Evolutionary conservation across 2,797 vertebrate species (phyloP).

Genomic region (Falco rusticolus): DNA sequence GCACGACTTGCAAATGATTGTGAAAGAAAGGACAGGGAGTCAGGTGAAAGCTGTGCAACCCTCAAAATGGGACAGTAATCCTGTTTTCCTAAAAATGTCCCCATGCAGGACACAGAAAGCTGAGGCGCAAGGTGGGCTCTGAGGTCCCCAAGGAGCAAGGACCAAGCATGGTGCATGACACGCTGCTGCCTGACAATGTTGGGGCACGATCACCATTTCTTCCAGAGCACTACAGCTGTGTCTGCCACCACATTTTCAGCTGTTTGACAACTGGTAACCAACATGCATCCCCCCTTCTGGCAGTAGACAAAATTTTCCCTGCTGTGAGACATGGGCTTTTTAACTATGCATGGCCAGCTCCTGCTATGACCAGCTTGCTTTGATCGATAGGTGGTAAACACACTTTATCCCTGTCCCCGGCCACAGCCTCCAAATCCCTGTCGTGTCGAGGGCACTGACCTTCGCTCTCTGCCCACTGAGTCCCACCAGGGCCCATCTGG

Average conservation of each 20-base stretch:
- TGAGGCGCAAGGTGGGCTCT: neutral
- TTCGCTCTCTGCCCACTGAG: neutral
- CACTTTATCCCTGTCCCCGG: neutral
- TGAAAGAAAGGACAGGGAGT: neutral
- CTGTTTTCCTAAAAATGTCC: neutral
- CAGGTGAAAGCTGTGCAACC: neutral
- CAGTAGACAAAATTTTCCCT: neutral
- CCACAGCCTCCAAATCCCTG: neutral
- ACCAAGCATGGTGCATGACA: neutral
- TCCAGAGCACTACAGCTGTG: neutral
- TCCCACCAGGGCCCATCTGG: neutral
- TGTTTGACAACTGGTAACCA: conserved; percentile 28
- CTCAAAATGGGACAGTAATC: neutral
- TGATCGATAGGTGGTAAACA: neutral
- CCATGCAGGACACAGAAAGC: neutral
- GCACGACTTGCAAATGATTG: neutral
- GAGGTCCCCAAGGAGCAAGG: neutral
- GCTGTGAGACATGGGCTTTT: neutral
- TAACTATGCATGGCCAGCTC: neutral
- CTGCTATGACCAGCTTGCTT: neutral
- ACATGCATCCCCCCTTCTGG: neutral
- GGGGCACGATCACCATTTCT: neutral
- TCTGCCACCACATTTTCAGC: neutral
- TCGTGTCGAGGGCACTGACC: neutral
- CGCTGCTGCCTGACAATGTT: neutral